Evolutionary conservation across 2,797 vertebrate species (phyloP).

Genomic region (Euthynnus affinis): DNA sequence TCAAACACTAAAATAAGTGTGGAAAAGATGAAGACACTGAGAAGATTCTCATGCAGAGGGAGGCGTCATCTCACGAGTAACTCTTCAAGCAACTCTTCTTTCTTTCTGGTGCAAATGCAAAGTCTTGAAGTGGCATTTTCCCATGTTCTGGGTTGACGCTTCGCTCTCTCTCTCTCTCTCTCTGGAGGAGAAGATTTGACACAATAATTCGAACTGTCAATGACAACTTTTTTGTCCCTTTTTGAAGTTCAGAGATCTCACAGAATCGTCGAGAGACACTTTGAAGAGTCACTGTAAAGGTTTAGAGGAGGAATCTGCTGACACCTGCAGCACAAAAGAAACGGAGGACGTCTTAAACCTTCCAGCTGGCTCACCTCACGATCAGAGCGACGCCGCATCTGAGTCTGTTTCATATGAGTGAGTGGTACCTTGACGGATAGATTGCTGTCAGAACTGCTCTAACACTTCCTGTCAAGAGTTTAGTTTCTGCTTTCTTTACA

Average conservation of each 20-base stretch:
- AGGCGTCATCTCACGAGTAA: no score
- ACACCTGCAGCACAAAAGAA: slow-evolving; percentile 2
- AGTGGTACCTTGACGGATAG: neutral
- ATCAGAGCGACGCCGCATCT: neutral
- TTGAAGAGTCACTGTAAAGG: slow-evolving; percentile 28
- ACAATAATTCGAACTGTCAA: slow-evolving; percentile 9
- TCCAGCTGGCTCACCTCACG: slow-evolving; percentile 21
- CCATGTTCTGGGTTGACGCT: slow-evolving; percentile 10
- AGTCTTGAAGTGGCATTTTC: neutral
- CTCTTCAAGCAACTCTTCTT: neutral
- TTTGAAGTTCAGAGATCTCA: slow-evolving; percentile 31
- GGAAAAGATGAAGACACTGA: neutral
- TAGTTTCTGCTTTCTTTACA: neutral
- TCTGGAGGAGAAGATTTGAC: slow-evolving; percentile 17
- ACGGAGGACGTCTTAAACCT: slow-evolving; percentile 28
- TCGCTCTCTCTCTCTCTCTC: neutral
- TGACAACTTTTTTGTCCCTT: slow-evolving; percentile 10
- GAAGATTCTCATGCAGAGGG: no score
- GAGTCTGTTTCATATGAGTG: slow-evolving; percentile 6
- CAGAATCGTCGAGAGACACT: slow-evolving; percentile 53
- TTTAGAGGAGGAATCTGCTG: slow-evolving; percentile 21
- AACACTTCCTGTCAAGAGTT: neutral
- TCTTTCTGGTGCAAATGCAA: neutral
- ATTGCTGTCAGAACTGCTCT: neutral
- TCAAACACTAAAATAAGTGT: neutral